These are phyloP conservation scores for Perca fluviatilis DNA, from an alignment of 2,113 vertebrate genomes.

Conservation along the genomic window DNA sequence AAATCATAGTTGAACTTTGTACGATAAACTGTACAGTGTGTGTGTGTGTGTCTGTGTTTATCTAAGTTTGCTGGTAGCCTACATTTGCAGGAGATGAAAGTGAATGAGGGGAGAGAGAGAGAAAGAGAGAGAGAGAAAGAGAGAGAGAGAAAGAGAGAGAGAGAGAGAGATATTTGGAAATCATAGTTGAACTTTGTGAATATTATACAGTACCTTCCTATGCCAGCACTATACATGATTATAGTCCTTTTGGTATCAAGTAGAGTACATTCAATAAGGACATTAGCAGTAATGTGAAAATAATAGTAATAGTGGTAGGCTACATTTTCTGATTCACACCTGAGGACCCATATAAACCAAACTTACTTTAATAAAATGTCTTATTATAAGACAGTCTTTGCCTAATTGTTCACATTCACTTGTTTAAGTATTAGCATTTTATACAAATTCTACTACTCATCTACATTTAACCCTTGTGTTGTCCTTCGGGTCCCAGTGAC, in stretches of 20 bases:
- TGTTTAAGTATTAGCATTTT: not conserved
- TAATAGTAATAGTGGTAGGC: too few species aligned
- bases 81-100: not conserved
- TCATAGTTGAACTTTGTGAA: not conserved
- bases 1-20: not conserved
- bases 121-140: not conserved
- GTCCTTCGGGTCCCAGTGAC: too few species aligned
- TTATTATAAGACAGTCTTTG: not conserved
- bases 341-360: not conserved
- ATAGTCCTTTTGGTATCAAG: not conserved
- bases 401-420: not conserved
- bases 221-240: not conserved
- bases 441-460: not conserved
- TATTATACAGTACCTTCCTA: not conserved
- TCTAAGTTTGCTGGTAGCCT: constrained; percentile 5
- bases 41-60: constrained; percentile 1
- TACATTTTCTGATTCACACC: not conserved
- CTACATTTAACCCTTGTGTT: too few species aligned
- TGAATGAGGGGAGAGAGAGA: not conserved
- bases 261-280: not conserved
- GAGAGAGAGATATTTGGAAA: not conserved
- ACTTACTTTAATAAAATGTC: not conserved
- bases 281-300: not conserved
- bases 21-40: not conserved
- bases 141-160: not conserved